Evolutionary conservation across 2,797 vertebrate genomes (phyloP).

Genomic region (Etheostoma perlongum): DNA sequence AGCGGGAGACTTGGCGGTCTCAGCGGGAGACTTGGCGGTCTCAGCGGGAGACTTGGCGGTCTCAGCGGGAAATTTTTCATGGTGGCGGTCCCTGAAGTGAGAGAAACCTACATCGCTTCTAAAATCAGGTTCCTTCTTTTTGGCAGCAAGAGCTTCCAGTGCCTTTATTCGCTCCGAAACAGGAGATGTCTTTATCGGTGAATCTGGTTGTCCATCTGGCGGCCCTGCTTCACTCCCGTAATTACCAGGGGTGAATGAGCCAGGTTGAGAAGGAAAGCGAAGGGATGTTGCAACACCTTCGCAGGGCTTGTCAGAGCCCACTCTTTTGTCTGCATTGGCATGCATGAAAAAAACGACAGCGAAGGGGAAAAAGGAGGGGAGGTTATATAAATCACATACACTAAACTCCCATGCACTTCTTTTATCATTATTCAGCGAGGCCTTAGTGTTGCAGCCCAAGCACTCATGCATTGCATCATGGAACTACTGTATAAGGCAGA

Average conservation of each 20-base stretch:
- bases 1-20: background rate
- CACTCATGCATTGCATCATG: constrained; percentile 84
- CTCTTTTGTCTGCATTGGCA: constrained; percentile 82
- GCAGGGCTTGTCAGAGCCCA: constrained; percentile 80
- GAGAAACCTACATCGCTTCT: constrained; percentile 77
- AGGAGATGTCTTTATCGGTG: constrained; percentile 82
- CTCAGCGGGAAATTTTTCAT: constrained; percentile 77
- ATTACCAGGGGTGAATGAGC: constrained; percentile 77
- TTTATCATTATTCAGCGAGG: constrained; percentile 56
- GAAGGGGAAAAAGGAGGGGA: constrained; percentile 70
- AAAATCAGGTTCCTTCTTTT: constrained; percentile 81
- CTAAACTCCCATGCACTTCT: constrained; percentile 71
- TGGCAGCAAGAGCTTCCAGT: constrained; percentile 84
- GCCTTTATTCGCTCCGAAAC: constrained; percentile 87
- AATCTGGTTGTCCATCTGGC: constrained; percentile 73
- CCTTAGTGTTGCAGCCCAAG: constrained; percentile 82
- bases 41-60: constrained; percentile 55
- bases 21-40: constrained; percentile 56
- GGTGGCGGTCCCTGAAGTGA: constrained; percentile 83
- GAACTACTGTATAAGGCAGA: constrained; percentile 41
- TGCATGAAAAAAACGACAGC: constrained; percentile 66
- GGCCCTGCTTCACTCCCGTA: constrained; percentile 73
- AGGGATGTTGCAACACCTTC: constrained; percentile 83
- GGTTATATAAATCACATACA: constrained; percentile 77
- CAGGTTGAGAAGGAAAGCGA: constrained; percentile 82